Evolutionary conservation across 2,888 invertebrate species (phyloP), one percentile per base, ranked within the genome.

Genomic region (Taphrorychus bicolor): DNA sequence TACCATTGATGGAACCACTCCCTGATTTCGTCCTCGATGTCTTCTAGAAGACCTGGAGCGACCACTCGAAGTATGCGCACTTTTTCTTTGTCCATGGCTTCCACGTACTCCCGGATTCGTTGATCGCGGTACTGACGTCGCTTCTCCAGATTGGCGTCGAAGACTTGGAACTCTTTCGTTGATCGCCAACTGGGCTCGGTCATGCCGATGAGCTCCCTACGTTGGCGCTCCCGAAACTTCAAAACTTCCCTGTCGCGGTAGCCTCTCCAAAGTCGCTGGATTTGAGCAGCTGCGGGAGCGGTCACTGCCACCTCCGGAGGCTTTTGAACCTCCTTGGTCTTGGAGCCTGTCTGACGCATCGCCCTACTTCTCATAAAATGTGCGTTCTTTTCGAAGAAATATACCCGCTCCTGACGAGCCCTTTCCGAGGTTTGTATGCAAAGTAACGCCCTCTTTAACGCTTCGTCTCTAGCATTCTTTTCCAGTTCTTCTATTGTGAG

Each of bases 1-100:
- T 90, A 89, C 89, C 90, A 92, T 60, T 87, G 83, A 52, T 84
- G 78, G 76, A 91, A 70, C 93, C 93, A 93, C 75, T 88, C 87
- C 64, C 90, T 84, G 63, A 94, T 87, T 83, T 93, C 92, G 70
- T 87, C 89, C 41, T 89, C 87, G 78, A 93, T 90, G 73, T 90
- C 89, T 76, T 93, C 93, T 82, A 90, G 87, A 70, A 92, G 83
- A 40, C 87, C 83, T 3, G 86, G 87, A 74, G 84, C 83, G 53
- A 85, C 80, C 2, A 87, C 81, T 70, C 80, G 78, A 17, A 87
- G 75, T 17, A 87, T 82, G 16, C 84, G 82, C 19, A 82, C 76
- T 73, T 85, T 85, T 79, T 87, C 87, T 64, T 83, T 83, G 1
- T 85, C 58, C 69, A 83, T 81, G 73, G 82, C 77, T 73, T 83